phyloP scores from a whole-genome alignment of 37 sponge, comb jelly and placozoan species.

The Amphimedon queenslandica region DNA sequence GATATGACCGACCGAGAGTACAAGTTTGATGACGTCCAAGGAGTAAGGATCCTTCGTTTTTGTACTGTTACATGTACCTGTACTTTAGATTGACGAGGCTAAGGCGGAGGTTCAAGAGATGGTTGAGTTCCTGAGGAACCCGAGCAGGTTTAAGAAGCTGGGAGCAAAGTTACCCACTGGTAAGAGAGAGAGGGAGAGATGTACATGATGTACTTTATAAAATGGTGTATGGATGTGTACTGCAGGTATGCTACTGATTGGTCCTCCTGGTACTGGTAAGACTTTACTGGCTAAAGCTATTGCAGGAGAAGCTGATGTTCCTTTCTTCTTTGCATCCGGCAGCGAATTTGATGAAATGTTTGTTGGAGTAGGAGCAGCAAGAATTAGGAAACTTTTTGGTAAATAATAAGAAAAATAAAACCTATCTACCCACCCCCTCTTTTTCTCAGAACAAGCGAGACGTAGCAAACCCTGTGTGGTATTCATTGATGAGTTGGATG shows the following conservation, averaged over 20 bases:
- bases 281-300: constrained; percentile 87
- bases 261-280: constrained; percentile 89
- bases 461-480: constrained; percentile 74
- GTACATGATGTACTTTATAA: constrained; percentile 2
- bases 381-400: constrained; percentile 92
- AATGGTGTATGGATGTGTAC: not conserved
- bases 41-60: too few relatives aligned
- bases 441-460: constrained; percentile 53
- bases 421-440: too few relatives aligned
- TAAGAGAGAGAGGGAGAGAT: constrained; percentile 4
- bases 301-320: constrained; percentile 92
- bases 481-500: constrained; percentile 95
- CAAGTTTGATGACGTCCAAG: too few relatives aligned
- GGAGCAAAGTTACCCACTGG: constrained; percentile 90
- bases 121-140: constrained; percentile 83
- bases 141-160: constrained; percentile 76
- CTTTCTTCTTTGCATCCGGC: constrained; percentile 92
- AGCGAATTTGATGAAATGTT: constrained; percentile 98
- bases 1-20: too few relatives aligned
- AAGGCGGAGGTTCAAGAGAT: constrained; percentile 83
- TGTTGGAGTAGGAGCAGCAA: constrained; percentile 91
- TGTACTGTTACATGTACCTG: too few relatives aligned
- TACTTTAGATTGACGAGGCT: constrained; percentile 84
- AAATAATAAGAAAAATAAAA: too few relatives aligned
- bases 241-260: constrained; percentile 77